Percentiles rank a stretch among this genome's conserved stretches.
Evolutionary conservation across 1,140 invertebrate genomes (phyloP).

Genomic region (Apolygus lucorum): DNA sequence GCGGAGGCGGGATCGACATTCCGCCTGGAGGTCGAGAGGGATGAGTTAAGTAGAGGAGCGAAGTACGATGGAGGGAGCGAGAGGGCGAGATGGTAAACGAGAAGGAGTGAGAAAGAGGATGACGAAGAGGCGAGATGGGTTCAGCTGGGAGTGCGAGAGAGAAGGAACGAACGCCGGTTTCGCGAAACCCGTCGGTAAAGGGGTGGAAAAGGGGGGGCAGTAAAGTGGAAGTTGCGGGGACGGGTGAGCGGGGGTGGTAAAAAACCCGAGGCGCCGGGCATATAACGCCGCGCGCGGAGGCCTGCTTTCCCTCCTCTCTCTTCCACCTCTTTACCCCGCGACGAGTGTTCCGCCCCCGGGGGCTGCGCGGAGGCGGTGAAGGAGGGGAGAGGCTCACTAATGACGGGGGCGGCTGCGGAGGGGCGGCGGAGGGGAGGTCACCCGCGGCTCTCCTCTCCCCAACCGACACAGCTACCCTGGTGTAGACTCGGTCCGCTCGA

Average conservation of each 20-base stretch:
- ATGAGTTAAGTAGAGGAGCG: no score
- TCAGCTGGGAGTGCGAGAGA: not conserved
- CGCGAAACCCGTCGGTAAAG: not conserved
- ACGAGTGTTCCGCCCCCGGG: not conserved
- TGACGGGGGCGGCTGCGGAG: constrained; percentile 25
- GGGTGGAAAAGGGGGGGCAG: not conserved
- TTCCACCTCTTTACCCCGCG: no score
- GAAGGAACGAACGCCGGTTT: not conserved
- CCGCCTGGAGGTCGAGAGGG: constrained; percentile 12
- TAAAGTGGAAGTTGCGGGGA: constrained; percentile 12
- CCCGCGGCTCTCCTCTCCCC: constrained; percentile 15
- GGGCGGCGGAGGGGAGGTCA: constrained; percentile 25
- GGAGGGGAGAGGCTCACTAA: constrained; percentile 21
- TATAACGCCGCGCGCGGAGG: constrained; percentile 25
- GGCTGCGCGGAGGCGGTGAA: not conserved
- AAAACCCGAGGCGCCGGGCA: constrained; percentile 24
- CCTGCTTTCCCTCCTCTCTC: no score
- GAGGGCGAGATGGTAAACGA: constrained; percentile 2
- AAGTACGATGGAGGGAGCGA: constrained; percentile 9
- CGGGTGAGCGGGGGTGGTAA: not conserved
- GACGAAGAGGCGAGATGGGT: constrained; percentile 7
- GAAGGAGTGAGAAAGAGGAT: no score
- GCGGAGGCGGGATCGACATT: constrained; percentile 11
- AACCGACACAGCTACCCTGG: constrained; percentile 7
- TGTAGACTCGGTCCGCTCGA: constrained; percentile 12